Conservation (phyloP, 2,113 vertebrate species). For the Ictalurus furcatus region DNA sequence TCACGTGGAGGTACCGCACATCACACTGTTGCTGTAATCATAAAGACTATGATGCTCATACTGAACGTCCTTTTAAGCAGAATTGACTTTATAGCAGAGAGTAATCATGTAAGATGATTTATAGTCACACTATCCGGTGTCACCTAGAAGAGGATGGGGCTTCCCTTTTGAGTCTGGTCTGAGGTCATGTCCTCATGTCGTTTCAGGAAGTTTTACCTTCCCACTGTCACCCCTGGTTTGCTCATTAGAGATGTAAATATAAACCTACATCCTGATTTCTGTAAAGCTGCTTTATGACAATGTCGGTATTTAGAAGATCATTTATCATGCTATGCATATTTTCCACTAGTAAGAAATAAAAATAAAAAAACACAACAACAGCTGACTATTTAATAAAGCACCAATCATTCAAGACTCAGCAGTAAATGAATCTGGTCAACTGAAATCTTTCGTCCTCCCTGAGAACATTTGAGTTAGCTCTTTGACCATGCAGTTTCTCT, state of each 20-base stretch:
- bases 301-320: not conserved
- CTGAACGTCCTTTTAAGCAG: not conserved
- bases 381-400: not conserved
- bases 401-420: too few relatives aligned
- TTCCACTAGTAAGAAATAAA: too few relatives aligned
- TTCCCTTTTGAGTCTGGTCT: not conserved
- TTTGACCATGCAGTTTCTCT: not conserved
- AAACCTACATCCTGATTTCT: not conserved
- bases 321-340: not conserved
- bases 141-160: not conserved
- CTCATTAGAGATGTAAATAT: not conserved
- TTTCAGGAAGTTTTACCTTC: not conserved
- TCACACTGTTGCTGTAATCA: not conserved
- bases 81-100: not conserved
- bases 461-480: not conserved
- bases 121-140: not conserved
- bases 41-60: not conserved
- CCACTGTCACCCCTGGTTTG: not conserved
- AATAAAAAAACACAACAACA: too few relatives aligned
- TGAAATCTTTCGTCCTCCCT: not conserved
- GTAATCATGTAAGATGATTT: not conserved
- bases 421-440: not conserved
- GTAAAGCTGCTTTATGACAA: too few relatives aligned
- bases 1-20: constrained; percentile 78
- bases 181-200: too few relatives aligned